phyloP scores from a whole-genome alignment of 1,140 invertebrate genomes.

The Bombus confusus region DNA sequence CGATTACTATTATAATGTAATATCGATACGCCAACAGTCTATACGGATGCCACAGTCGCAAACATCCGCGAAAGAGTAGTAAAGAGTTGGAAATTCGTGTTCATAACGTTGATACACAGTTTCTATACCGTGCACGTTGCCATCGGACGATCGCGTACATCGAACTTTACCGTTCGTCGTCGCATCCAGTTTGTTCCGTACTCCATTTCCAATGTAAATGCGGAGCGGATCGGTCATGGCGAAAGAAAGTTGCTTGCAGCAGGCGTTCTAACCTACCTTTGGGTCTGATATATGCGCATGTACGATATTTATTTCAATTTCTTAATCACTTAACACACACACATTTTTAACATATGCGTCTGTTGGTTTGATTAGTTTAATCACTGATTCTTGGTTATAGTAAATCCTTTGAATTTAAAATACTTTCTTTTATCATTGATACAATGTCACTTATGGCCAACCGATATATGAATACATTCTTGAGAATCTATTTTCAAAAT shows the following conservation, averaged over 20 bases:
- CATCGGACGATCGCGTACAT: neutral
- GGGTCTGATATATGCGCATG: neutral
- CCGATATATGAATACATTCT: neutral
- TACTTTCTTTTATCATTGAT: neutral
- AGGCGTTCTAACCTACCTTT: slow-evolving; percentile 37
- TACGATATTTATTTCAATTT: slow-evolving; percentile 21
- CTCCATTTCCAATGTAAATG: slow-evolving; percentile 44
- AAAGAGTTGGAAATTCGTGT: slow-evolving; percentile 11
- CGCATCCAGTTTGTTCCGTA: slow-evolving; percentile 2
- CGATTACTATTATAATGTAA: neutral
- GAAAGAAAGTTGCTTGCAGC: slow-evolving; percentile 13
- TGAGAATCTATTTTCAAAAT: neutral
- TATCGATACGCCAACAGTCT: neutral
- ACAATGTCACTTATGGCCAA: neutral
- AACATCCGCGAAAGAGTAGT: neutral
- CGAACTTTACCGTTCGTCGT: slow-evolving; percentile 27
- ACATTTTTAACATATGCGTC: too few species aligned
- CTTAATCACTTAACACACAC: neutral
- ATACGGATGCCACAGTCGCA: neutral
- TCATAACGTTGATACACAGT: slow-evolving; percentile 4
- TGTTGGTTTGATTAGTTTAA: too few species aligned
- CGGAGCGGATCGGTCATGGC: neutral
- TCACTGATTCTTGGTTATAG: too few species aligned
- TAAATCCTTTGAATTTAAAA: neutral
- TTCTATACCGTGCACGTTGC: slow-evolving; percentile 20